Conservation (phyloP, 1,140 invertebrate species). For the Copidosoma floridanum region DNA sequence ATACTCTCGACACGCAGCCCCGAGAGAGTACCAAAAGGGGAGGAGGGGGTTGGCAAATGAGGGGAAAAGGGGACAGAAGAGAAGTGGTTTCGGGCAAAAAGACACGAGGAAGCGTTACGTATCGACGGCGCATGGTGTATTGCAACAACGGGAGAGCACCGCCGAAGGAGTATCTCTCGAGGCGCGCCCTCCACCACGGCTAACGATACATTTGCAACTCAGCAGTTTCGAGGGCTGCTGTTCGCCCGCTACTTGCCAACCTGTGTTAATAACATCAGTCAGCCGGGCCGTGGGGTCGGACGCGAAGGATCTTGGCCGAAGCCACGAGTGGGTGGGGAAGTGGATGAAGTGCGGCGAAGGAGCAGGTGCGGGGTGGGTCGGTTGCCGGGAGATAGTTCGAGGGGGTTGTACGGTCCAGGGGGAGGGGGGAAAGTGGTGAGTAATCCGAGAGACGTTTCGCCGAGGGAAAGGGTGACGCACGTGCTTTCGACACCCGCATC, state of each 20-base stretch:
- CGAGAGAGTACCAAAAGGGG: constrained; percentile 27
- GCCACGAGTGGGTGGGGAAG: background rate
- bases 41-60: constrained; percentile 28
- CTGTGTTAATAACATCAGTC: too few species aligned
- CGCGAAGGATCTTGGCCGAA: constrained; percentile 28
- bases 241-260: too few species aligned
- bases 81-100: too few species aligned
- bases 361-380: background rate
- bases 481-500: constrained; percentile 12
- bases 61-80: too few species aligned
- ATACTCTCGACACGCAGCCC: too few species aligned
- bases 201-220: constrained; percentile 45
- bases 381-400: background rate
- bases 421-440: too few species aligned
- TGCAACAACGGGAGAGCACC: too few species aligned
- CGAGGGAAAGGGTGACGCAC: constrained; percentile 7
- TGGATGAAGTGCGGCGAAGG: background rate
- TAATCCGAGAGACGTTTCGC: constrained; percentile 16
- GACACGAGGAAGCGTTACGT: too few species aligned
- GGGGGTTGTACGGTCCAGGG: constrained; percentile 10
- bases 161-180: constrained; percentile 29
- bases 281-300: background rate
- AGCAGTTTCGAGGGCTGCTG: constrained; percentile 34
- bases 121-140: too few species aligned
- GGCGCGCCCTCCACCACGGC: constrained; percentile 13